These are phyloP conservation scores for Knipowitschia caucasica DNA, from an alignment of 2,797 vertebrate species.

Conservation along the genomic window DNA sequence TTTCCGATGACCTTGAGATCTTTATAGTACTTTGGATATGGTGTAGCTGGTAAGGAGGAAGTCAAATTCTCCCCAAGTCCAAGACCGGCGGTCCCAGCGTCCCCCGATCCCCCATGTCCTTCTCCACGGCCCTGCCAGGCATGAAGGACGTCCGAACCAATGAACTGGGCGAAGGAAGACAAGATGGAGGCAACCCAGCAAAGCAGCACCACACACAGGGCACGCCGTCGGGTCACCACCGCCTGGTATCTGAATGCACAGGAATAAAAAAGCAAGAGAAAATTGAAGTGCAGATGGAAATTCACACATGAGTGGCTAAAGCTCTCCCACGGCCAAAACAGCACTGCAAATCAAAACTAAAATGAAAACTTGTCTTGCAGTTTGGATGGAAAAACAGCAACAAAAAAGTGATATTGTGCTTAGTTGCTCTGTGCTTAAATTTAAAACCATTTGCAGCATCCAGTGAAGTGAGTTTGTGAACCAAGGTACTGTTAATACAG, in stretches of 20 bases:
- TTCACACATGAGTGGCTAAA: background rate
- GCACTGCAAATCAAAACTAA: constrained; percentile 1
- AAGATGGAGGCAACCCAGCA: constrained; percentile 78
- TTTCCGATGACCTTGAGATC: constrained; percentile 59
- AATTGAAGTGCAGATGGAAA: background rate
- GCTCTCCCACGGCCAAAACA: background rate
- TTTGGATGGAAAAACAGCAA: background rate
- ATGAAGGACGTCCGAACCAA: constrained; percentile 63
- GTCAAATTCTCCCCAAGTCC: constrained; percentile 64
- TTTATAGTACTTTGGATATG: constrained; percentile 35
- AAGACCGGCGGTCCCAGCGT: constrained; percentile 33
- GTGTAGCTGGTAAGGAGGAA: constrained; percentile 17
- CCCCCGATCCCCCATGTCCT: background rate
- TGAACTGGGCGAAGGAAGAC: constrained; percentile 78
- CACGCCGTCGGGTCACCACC: constrained; percentile 64
- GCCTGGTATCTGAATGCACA: constrained; percentile 63
- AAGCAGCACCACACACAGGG: constrained; percentile 65
- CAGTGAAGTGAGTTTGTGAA: too few relatives aligned
- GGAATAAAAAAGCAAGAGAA: constrained; percentile 8
- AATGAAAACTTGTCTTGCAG: constrained; percentile 2
- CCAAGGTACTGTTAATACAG: too few relatives aligned
- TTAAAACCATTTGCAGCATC: too few relatives aligned
- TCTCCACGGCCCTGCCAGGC: constrained; percentile 44
- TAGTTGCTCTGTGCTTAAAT: too few relatives aligned
- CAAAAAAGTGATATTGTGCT: too few relatives aligned